phyloP scores from a whole-genome alignment of 1,140 invertebrate species.

The Chelonus insularis region DNA sequence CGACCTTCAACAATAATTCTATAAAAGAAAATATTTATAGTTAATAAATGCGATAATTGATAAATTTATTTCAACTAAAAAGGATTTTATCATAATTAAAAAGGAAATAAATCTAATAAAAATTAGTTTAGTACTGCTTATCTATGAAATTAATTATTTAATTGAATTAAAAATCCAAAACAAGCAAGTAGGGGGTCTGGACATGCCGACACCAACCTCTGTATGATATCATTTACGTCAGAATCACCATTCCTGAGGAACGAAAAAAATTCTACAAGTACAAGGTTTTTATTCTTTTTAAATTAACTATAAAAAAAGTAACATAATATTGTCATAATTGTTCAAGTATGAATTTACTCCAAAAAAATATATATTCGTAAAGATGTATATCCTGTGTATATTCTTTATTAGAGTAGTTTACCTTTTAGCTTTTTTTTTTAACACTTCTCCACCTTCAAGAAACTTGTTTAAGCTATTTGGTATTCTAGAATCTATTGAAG shows the following conservation, averaged over 20 bases:
- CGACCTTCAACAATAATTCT: constrained; percentile 64
- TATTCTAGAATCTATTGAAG: constrained; percentile 62
- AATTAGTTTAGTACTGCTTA: no score
- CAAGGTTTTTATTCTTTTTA: constrained; percentile 5
- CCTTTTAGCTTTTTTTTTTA: constrained; percentile 63
- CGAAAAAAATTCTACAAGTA: constrained; percentile 27
- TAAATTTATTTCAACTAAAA: no score
- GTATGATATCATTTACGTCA: constrained; percentile 40
- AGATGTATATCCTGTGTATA: no score
- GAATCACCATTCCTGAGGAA: constrained; percentile 44
- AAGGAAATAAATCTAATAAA: no score
- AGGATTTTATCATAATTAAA: no score
- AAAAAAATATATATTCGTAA: no score
- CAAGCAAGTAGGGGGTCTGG: not conserved
- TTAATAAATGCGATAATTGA: no score
- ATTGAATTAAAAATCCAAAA: no score
- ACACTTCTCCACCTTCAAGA: constrained; percentile 57
- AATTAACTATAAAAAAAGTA: not conserved
- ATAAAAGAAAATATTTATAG: constrained; percentile 21
- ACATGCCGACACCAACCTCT: constrained; percentile 46
- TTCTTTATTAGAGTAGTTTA: constrained; percentile 34
- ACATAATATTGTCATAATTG: no score
- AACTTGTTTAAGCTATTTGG: constrained; percentile 65
- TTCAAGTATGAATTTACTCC: no score
- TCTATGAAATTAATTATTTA: no score